Evolutionary conservation across 2,113 vertebrate genomes (phyloP).

Genomic region (Megaleporinus macrocephalus): DNA sequence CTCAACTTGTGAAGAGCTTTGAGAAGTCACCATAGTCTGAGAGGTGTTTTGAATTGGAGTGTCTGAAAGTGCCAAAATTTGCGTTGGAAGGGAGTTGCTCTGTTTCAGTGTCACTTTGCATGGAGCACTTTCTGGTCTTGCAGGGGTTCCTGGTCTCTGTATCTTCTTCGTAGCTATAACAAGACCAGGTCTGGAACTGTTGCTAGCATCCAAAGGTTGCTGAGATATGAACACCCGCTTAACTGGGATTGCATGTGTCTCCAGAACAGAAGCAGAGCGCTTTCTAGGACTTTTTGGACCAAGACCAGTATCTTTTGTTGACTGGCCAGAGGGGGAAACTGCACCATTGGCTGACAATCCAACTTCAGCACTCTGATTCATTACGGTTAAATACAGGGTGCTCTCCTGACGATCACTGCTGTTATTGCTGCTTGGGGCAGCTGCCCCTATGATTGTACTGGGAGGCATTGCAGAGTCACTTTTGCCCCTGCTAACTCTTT

Average conservation of each 20-base stretch:
- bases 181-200: conserved; percentile 65
- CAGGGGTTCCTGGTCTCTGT: conserved; percentile 69
- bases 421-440: conserved; percentile 84
- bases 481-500: conserved; percentile 83
- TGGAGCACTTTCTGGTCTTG: conserved; percentile 75
- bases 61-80: conserved; percentile 71
- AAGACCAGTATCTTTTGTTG: conserved; percentile 80
- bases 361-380: conserved; percentile 84
- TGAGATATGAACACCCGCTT: conserved; percentile 85
- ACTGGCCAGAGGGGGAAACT: conserved; percentile 64
- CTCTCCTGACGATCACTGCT: conserved; percentile 78
- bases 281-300: conserved; percentile 90
- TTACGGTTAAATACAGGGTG: conserved; percentile 84
- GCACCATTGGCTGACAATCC: conserved; percentile 79
- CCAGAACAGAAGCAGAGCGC: conserved; percentile 75
- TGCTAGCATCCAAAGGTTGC: conserved; percentile 63
- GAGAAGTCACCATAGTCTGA: conserved; percentile 66
- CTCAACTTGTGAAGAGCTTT: conserved; percentile 74
- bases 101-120: conserved; percentile 68
- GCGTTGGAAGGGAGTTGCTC: conserved; percentile 63
- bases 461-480: conserved; percentile 75
- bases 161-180: conserved; percentile 70
- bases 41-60: conserved; percentile 67
- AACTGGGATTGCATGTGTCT: conserved; percentile 86
- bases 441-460: conserved; percentile 73